Conservation (phyloP, 2,888 invertebrate species). For the Atethmia centrago region DNA sequence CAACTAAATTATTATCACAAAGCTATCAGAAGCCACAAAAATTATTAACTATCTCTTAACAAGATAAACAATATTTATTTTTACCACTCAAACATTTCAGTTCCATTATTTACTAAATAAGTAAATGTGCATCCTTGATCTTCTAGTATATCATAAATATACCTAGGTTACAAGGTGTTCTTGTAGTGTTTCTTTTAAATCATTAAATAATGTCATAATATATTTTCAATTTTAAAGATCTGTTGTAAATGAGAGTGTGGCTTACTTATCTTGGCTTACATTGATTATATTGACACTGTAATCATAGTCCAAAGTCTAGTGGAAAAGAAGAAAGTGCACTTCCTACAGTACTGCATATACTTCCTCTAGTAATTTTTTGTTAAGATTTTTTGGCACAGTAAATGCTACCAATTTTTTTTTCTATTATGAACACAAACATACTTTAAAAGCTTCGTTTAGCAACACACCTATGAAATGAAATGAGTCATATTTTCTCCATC, state of each 20-base stretch:
- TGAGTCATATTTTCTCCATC: conserved; percentile 19
- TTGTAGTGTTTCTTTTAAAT: background rate
- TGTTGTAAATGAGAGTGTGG: conserved; percentile 7
- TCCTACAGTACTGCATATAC: conserved; percentile 12
- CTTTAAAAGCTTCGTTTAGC: conserved; percentile 18
- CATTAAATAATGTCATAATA: background rate
- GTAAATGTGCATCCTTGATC: background rate
- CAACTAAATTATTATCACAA: background rate
- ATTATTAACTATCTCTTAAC: background rate
- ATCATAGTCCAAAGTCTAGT: conserved; percentile 63
- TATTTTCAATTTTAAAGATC: background rate
- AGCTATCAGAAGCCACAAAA: background rate
- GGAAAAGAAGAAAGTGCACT: conserved; percentile 21
- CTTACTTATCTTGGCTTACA: conserved; percentile 55
- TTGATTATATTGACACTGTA: conserved; percentile 53
- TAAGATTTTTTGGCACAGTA: background rate
- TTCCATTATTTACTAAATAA: background rate
- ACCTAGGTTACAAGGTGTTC: background rate
- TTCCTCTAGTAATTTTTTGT: background rate
- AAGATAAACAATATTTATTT: conserved; percentile 2
- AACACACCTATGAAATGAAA: conserved; percentile 2
- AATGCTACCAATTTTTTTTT: conserved; percentile 33
- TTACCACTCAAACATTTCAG: background rate
- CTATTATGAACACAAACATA: conserved; percentile 40
- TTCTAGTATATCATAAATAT: background rate